Base-by-base conservation (phyloP, 2,888 invertebrate species). In the Pterostichus madidus region DNA sequence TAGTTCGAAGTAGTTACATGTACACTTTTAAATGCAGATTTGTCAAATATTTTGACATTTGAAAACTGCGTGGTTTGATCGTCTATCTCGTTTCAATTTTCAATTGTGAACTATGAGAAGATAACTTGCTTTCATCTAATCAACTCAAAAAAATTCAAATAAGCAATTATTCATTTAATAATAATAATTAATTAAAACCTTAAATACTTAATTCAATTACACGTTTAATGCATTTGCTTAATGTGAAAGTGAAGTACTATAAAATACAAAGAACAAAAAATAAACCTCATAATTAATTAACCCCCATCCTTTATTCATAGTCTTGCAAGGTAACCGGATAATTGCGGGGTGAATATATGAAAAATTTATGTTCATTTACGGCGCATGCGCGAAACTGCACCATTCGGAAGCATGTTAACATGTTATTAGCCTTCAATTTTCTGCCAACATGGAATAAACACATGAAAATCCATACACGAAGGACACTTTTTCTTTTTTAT, bases 341-440 rank as follows among this genome's bases (percentile, higher is more conserved):
- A 73, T 49, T 44, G 49, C 64, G n/a, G 64, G 35, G 64, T 59
- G 64, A 64, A 64, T 35, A 35, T 35, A 64, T 64, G 35, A 64
- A 46, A 52, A 75, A 52, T 52, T 75, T 75, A 52, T 52, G 52
- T 31, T 31, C 3, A 11, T 49, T 52, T 31, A 75, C 11, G 13
- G 31, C 75, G 52, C 75, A 75, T 49, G 75, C 75, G 75, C 49
- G 46, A 75, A n/a, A 75, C 17, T 31, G 5, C 52, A 52, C 75
- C 52, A 75, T 52, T 75, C 31, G 24, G 64, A 32, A 49, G 75
- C 75, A 75, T 75, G 75, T 75, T 75, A 75, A 52, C 75, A 11
- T 49, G 52, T 75, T 52, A 73, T 73, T 73, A 73, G 73, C 73
- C 73, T 17, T 73, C 73, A 73, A 31, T 73, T 73, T 73, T 73